Conservation (phyloP, 2,113 vertebrate species). For the Tragulus kanchil region DNA sequence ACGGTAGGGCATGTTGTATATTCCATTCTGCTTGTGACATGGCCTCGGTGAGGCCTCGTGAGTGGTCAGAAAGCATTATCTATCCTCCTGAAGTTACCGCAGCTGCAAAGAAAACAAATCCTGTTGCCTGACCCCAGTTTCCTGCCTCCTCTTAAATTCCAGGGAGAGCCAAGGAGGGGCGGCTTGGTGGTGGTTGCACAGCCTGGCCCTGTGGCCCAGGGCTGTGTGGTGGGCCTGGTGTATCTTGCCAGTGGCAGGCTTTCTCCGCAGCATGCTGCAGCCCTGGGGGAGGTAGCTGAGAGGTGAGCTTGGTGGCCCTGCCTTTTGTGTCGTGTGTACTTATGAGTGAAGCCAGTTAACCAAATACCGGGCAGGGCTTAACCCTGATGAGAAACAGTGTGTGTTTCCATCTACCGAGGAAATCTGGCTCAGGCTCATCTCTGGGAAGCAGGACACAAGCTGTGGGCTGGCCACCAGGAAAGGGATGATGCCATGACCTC, state of each 20-base stretch:
- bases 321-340: neutral
- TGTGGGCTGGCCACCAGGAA: neutral
- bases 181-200: rapidly evolving
- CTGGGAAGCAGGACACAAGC: neutral
- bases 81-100: neutral
- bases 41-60: neutral
- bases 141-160: neutral
- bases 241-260: neutral
- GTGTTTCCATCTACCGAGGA: neutral
- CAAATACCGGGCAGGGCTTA: neutral
- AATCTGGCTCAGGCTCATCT: neutral
- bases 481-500: rapidly evolving
- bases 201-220: neutral
- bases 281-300: neutral
- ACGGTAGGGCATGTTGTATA: slow-evolving; percentile 86
- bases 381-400: neutral
- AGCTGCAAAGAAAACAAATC: neutral
- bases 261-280: neutral
- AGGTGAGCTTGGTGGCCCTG: rapidly evolving
- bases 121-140: neutral
- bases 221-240: too few relatives aligned
- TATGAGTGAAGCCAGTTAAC: neutral
- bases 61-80: neutral
- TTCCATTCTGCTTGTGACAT: neutral
- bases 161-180: neutral